Conservation (phyloP, 2,888 invertebrate genomes). For the Cremastinae sp. region DNA sequence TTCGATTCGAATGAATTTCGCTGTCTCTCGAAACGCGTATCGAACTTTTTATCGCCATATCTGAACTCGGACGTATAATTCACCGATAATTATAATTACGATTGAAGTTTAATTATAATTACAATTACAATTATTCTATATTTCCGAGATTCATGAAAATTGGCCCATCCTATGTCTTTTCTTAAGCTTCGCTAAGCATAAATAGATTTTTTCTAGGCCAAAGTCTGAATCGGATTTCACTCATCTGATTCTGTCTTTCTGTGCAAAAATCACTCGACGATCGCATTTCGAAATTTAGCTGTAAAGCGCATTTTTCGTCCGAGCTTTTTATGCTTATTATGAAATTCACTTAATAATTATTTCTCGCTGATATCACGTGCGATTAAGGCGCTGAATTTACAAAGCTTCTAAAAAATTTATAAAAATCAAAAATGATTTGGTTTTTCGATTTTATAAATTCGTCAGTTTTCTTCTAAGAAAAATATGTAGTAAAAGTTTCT, state of each 20-base stretch:
- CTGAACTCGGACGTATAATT: neutral
- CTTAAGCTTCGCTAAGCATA: too few species aligned
- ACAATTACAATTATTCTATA: neutral
- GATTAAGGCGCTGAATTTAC: conserved; percentile 17
- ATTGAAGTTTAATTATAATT: too few species aligned
- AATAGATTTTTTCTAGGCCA: neutral
- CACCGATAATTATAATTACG: too few species aligned
- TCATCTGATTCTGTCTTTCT: conserved; percentile 1
- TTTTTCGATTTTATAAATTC: neutral
- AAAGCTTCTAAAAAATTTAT: conserved; percentile 24
- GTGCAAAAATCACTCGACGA: conserved; percentile 40
- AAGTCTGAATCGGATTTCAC: conserved; percentile 2
- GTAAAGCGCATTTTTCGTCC: conserved; percentile 3
- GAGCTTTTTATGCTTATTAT: conserved; percentile 2
- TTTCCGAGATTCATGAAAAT: too few species aligned
- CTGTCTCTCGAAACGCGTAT: too few species aligned
- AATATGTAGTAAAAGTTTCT: too few species aligned
- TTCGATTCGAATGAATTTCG: too few species aligned
- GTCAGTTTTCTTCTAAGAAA: too few species aligned
- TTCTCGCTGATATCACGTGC: conserved; percentile 26
- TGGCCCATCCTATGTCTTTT: too few species aligned
- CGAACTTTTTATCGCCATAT: neutral
- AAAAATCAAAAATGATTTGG: conserved; percentile 1
- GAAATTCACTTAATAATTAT: conserved; percentile 8
- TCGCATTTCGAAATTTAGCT: conserved; percentile 21